Evolutionary conservation across 2,113 vertebrate species (phyloP).

Genomic region (Aviceda subcristata): DNA sequence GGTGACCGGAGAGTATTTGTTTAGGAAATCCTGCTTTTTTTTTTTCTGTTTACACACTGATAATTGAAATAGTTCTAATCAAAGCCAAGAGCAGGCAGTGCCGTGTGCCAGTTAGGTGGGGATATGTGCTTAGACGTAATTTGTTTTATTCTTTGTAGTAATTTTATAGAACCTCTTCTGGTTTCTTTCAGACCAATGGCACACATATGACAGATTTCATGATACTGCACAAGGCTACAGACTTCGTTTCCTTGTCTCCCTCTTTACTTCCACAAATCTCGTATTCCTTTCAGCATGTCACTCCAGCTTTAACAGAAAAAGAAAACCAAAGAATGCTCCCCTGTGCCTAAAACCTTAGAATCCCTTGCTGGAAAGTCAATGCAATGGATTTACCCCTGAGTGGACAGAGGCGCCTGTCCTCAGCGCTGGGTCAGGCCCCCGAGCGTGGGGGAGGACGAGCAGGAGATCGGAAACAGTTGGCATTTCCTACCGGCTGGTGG

Average conservation of each 20-base stretch:
- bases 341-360: neutral
- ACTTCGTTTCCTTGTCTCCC: neutral
- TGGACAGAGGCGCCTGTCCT: neutral
- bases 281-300: neutral
- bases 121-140: neutral
- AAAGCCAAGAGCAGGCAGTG: neutral
- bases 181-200: neutral
- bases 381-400: neutral
- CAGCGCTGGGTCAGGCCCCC: neutral
- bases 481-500: neutral
- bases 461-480: neutral
- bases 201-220: neutral
- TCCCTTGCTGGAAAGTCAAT: neutral
- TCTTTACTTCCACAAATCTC: neutral
- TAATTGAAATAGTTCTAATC: neutral
- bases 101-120: neutral
- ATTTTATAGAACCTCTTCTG: neutral
- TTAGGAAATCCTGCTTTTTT: neutral
- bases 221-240: neutral
- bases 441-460: neutral
- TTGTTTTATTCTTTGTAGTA: neutral
- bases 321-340: neutral
- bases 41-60: accelerated
- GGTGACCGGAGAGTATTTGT: neutral
- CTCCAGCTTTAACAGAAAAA: neutral